Base-by-base conservation (phyloP, 1,140 invertebrate genomes). In the Drosophila tropicalis region DNA sequence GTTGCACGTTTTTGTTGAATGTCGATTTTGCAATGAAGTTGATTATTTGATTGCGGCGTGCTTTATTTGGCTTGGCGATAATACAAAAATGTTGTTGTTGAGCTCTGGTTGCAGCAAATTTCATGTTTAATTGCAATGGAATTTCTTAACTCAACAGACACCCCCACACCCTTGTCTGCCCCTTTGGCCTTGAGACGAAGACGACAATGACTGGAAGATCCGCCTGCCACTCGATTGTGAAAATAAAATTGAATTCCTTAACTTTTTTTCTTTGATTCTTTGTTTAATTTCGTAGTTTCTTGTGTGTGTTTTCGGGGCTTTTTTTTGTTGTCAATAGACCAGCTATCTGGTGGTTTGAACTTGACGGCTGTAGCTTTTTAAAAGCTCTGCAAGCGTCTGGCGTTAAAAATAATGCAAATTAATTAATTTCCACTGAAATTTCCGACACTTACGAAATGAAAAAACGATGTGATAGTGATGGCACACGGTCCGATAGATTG, bases 51-150 rank as follows among this genome's bases (percentile, higher is more conserved):
- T 71, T 72, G 76, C 66, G 64, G 66, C 65, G 81, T 74, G 71
- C 79, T 73, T 76, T 91, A 91, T 81, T 72, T 75, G 83, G 65
- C 63, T 71, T 68, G 62, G 75, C 73, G 66, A 76, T 76, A 61
- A 65, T 87, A 83, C 62, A 82, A 76, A 80, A 90, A 79, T 90
- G 68, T 63, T 86, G 64, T 67, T 86, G 64, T 67, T 86, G 64
- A 65, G 72, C 76, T 84, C 74, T 70, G 76, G 74, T 90, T 91
- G 75, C 81, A 90, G 83, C 86, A 89, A 91, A 91, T 91, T 91
- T 91, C 90, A 91, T 91, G 81, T 89, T 91, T 91, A 81, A 81
- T 79, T 79, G 90, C 76, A 90, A 90, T 90, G 78, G 76, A 80
- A 63, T 77, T 72, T 82, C 70, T 66, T 72, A 81, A 61, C 44